Conservation (phyloP, 1,140 invertebrate genomes). For the Drosophila sechellia region DNA sequence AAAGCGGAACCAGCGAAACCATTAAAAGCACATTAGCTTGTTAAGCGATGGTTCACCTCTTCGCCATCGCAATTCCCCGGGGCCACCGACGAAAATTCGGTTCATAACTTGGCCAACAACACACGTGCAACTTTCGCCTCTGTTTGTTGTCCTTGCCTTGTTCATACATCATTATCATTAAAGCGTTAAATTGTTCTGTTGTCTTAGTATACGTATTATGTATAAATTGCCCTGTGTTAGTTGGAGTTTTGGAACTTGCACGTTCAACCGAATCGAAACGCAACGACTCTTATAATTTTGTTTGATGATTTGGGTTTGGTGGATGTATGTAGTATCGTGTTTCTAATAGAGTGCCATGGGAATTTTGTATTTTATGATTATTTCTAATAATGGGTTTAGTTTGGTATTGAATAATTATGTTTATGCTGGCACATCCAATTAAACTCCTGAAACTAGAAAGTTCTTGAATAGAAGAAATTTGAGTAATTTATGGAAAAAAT, state of each 20-base stretch:
- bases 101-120: constrained; percentile 49
- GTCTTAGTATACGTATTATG: constrained; percentile 39
- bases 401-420: constrained; percentile 4
- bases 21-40: constrained; percentile 83
- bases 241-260: constrained; percentile 24
- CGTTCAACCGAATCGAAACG: constrained; percentile 45
- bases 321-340: constrained; percentile 8
- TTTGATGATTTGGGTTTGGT: constrained; percentile 21
- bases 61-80: constrained; percentile 16
- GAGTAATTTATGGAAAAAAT: too few relatives aligned
- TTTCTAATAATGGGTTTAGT: constrained; percentile 5
- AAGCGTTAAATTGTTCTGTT: constrained; percentile 82
- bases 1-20: constrained; percentile 54
- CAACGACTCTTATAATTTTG: constrained; percentile 58
- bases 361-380: constrained; percentile 5
- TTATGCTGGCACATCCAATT: too few relatives aligned
- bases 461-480: too few relatives aligned
- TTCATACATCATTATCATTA: constrained; percentile 83
- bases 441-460: too few relatives aligned
- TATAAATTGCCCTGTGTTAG: constrained; percentile 22
- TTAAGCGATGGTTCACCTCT: constrained; percentile 57
- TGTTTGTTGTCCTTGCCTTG: constrained; percentile 76
- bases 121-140: constrained; percentile 60
- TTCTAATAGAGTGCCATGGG: constrained; percentile 41
- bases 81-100: constrained; percentile 1